Conservation (phyloP, 2,888 invertebrate genomes). For the Dryobota labecula region DNA sequence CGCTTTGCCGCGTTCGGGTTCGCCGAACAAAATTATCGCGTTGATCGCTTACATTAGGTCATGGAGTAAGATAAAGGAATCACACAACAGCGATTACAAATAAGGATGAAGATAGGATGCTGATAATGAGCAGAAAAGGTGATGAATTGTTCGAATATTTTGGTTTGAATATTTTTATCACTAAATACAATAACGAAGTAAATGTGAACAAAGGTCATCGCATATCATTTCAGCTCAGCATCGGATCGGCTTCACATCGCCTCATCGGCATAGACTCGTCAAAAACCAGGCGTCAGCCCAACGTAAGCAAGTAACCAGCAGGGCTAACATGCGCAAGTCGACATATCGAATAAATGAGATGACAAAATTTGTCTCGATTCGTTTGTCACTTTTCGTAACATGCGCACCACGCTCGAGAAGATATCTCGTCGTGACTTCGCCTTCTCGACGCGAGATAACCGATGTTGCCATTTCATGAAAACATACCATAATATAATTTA, state of each 20-base stretch:
- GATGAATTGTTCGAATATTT: not conserved
- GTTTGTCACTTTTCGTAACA: no score
- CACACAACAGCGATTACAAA: not conserved
- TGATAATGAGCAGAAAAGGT: not conserved
- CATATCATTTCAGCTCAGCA: not conserved
- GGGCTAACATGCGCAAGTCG: no score
- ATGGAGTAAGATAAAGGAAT: not conserved
- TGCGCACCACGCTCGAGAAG: no score
- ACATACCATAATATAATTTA: no score
- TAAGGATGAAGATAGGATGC: not conserved
- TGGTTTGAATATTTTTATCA: not conserved
- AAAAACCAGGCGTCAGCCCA: not conserved
- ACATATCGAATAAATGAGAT: no score
- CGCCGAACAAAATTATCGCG: not conserved
- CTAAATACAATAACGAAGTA: not conserved
- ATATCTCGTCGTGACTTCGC: no score
- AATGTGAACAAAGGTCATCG: not conserved
- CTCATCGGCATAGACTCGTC: not conserved
- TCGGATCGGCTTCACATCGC: not conserved
- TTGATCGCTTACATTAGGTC: not conserved
- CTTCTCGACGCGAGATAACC: no score
- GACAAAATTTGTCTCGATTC: no score
- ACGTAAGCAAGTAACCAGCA: not conserved
- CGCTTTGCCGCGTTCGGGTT: no score
- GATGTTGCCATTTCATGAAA: no score